Conservation (phyloP, 30 jellyfish, hydroid and myxozoan species). For the Turritopsis rubra region DNA sequence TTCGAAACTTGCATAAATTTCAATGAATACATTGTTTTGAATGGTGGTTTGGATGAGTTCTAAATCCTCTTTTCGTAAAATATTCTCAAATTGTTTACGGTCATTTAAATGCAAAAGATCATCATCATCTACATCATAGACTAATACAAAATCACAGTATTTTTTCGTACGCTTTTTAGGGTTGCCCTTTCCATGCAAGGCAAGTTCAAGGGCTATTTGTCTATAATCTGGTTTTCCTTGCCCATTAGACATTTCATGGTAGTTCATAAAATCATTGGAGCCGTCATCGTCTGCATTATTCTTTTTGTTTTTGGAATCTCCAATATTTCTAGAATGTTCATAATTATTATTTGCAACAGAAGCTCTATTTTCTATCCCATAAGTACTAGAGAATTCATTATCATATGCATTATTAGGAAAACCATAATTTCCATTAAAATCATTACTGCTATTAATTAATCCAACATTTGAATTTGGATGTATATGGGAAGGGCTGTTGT, state of each 20-base stretch:
- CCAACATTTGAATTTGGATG: background rate
- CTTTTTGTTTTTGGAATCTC: background rate
- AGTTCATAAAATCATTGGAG: background rate
- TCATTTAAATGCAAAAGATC: conserved; percentile 34
- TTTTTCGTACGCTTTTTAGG: background rate
- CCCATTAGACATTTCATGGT: background rate
- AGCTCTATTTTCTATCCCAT: background rate
- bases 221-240: background rate
- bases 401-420: background rate
- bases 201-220: conserved; percentile 13
- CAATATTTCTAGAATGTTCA: background rate
- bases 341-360: background rate
- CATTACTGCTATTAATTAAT: background rate
- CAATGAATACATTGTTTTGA: conserved; percentile 53
- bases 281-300: background rate
- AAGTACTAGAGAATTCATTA: background rate
- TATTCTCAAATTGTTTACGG: conserved; percentile 49
- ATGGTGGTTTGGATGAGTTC: conserved; percentile 33
- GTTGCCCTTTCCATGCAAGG: conserved; percentile 2
- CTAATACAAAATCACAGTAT: conserved; percentile 65
- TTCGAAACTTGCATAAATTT: conserved; percentile 66
- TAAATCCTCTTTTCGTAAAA: conserved; percentile 40
- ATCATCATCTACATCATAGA: conserved; percentile 39
- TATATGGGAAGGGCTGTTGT: background rate
- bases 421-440: background rate